Base-by-base conservation (phyloP, 2,113 vertebrate species). In the Apus apus region DNA sequence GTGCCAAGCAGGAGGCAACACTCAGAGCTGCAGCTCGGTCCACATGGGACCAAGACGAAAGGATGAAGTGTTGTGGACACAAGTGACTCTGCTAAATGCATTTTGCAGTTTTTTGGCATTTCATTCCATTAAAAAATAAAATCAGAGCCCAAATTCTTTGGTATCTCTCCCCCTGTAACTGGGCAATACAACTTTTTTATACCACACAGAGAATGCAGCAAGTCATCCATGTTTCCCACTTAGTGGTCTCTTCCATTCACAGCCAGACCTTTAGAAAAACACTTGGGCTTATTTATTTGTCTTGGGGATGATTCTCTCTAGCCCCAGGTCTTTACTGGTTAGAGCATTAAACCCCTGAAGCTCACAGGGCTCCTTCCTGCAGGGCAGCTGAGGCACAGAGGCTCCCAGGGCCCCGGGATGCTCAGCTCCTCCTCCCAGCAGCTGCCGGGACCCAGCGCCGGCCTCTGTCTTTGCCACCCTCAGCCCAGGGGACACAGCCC, bases 401-500 rank as follows among this genome's bases (percentile, higher is more conserved):
- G 40, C 29, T 53, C 21, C 57, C 50, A 29, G 48, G 17, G 57
- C 64, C 1, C 0, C 20, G 30, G 57, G 60, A 70, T 18, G 50
- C 43, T 83, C 67, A 54, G 66, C 27, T 40, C 40, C 36, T 50
- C 22, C 0, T 22, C 48, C 15, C 4, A 4, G 77, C 53, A 50
- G 57, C 53, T 51, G 27, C 5, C 2, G 0, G 11, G 30, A 46
- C 27, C 40, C 66, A 3, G 50, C 12, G 34, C 27, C 0, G 0
- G 27, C n/a, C 4, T 18, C 6, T 8, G 48, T 48, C 36, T 36
- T 22, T 5, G 14, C 51, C 4, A 3, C 64, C n/a, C 64, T 36
- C 68, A 51, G 38, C 40, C 68, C 5, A 1, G 14, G 32, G 30
- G 40, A 40, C 32, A 1, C 20, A 9, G 73, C 48, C 72, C 83